Evolutionary conservation across 2,113 vertebrate genomes (phyloP), one percentile per base, ranked within the genome.

Genomic region (Rhombomys opimus): DNA sequence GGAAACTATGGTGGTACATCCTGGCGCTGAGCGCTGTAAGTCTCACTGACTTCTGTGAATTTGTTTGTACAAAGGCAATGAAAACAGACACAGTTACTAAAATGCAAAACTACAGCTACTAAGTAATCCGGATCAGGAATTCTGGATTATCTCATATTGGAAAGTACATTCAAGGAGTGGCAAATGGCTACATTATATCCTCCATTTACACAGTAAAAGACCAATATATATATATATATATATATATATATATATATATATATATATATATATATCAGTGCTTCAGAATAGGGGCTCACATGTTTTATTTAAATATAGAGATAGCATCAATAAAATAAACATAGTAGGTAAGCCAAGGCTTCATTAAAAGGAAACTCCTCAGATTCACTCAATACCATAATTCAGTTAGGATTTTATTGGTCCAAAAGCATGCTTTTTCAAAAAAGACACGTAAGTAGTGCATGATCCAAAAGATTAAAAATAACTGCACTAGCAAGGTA

Each of bases 381-480:
- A 91, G 46, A 50, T 73, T 67, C 20, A 93, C 13, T 81, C 5
- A 50, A 80, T 93, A 57, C 30, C 68, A 85, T 65, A 81, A 57
- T 81, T 8, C 6, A 75, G n/a, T 41, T 75, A 50, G 35, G 17
- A 75, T 75, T 86, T 75, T 82, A 50, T 72, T 67, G 65, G 35
- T 85, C 27, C 12, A 27, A 23, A 87, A 59, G 17, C 4, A 35
- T 61, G 1, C 9, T 91, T 0, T 84, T 52, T 17, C 9, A 93
- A 72, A 87, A 96, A 35, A 87, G 0, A 73, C 7, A 38, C 65
- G 7, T 75, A 81, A 91, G 94, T 46, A 80, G 46, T 63, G 18
- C 11, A 87, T 59, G 30, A 67, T 15, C n/a, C 88, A 76, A 65
- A 89, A 76, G 27, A 61, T 81, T 89, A 78, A 89, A 95, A 73